phyloP scores from a whole-genome alignment of 2,113 vertebrate species.

The Epinephelus cyanopodus region DNA sequence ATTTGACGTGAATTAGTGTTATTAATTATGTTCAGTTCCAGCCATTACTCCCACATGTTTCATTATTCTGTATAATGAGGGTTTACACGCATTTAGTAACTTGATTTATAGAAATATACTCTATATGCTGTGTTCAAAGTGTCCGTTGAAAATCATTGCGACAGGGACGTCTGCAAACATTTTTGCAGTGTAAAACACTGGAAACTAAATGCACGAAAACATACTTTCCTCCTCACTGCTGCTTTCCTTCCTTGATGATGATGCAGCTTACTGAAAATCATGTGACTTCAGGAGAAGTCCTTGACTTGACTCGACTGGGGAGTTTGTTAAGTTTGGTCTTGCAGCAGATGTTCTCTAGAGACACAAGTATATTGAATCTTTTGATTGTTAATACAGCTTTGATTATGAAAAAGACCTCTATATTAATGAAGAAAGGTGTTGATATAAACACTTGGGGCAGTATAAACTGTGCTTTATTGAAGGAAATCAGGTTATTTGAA shows the following conservation, averaged over 20 bases:
- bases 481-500: neutral
- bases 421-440: neutral
- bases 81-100: neutral
- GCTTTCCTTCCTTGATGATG: neutral
- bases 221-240: neutral
- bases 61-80: no score
- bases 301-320: constrained; percentile 14
- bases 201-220: neutral
- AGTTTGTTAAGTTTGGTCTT: constrained; percentile 18
- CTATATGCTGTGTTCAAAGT: neutral
- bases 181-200: neutral
- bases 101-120: neutral
- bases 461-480: neutral
- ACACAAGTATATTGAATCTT: neutral
- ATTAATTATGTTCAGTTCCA: no score
- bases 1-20: no score
- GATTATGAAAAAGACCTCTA: neutral
- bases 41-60: no score
- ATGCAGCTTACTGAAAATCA: constrained; percentile 22
- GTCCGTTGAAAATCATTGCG: neutral
- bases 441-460: neutral
- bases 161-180: no score
- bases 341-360: neutral
- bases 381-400: neutral
- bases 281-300: constrained; percentile 41